Conservation (phyloP, 2,113 vertebrate genomes). For the Cichladusa arquata region DNA sequence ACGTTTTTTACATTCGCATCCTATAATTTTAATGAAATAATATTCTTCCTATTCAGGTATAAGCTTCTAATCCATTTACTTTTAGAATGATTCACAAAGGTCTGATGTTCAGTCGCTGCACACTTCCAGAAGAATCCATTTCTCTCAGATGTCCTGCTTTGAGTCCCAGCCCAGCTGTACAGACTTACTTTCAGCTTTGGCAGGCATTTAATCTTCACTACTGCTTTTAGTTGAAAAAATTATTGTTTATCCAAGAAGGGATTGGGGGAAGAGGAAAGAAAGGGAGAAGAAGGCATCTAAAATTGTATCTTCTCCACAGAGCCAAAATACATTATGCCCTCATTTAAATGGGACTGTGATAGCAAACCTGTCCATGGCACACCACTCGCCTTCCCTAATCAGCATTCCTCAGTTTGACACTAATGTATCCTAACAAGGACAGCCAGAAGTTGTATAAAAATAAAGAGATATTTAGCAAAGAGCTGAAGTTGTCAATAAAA, state of each 20-base stretch:
- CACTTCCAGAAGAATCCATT: background rate
- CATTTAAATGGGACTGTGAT: background rate
- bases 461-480: conserved; percentile 2
- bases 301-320: background rate
- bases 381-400: background rate
- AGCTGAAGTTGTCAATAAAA: conserved; percentile 35
- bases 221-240: background rate
- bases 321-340: background rate
- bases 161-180: background rate
- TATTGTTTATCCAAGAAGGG: background rate
- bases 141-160: background rate
- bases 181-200: background rate
- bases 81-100: background rate
- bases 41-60: background rate
- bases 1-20: background rate
- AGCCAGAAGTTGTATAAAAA: conserved; percentile 43
- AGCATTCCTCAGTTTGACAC: background rate
- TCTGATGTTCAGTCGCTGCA: background rate
- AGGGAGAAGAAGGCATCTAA: background rate
- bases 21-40: background rate
- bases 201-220: background rate
- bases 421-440: conserved; percentile 47
- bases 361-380: background rate
- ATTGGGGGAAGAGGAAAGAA: background rate
- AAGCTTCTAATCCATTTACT: background rate